Percentiles rank a stretch among this genome's conserved stretches.
These are phyloP conservation scores for Eupithecia tripunctaria DNA, from an alignment of 2,888 invertebrate species.

Conservation along the genomic window DNA sequence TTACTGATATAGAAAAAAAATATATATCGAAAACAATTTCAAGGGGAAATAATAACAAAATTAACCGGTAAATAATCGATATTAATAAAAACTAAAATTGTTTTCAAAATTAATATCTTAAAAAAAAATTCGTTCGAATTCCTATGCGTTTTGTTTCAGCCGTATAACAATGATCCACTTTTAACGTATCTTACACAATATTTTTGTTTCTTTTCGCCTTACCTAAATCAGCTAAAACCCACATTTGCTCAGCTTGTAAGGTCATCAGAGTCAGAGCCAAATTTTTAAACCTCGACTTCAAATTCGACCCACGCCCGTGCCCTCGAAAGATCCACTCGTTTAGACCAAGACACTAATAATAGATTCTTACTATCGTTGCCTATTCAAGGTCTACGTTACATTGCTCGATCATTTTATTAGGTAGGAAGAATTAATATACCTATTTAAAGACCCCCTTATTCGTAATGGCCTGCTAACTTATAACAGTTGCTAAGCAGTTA, in stretches of 20 bases:
- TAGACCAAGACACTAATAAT: background rate
- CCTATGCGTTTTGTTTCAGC: background rate
- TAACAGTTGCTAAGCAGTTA: too few relatives aligned
- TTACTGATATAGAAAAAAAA: background rate
- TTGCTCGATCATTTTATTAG: background rate
- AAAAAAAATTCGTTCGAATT: background rate
- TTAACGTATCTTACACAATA: background rate
- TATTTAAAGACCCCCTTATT: too few relatives aligned
- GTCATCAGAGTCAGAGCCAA: background rate
- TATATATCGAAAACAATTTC: background rate
- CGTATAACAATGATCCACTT: background rate
- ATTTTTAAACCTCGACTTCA: background rate
- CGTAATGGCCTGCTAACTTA: too few relatives aligned
- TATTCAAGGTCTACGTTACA: background rate
- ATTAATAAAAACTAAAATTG: too few relatives aligned
- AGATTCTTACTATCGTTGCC: background rate
- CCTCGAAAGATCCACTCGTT: conserved; percentile 17
- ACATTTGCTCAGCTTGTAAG: background rate
- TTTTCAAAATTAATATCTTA: too few relatives aligned
- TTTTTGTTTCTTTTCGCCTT: background rate
- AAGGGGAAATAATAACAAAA: too few relatives aligned
- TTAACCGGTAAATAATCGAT: too few relatives aligned
- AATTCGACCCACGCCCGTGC: conserved; percentile 15
- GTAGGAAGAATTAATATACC: too few relatives aligned
- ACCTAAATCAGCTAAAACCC: background rate